These are phyloP conservation scores for Grus americana DNA, from an alignment of 2,113 vertebrate genomes.

Conservation along the genomic window DNA sequence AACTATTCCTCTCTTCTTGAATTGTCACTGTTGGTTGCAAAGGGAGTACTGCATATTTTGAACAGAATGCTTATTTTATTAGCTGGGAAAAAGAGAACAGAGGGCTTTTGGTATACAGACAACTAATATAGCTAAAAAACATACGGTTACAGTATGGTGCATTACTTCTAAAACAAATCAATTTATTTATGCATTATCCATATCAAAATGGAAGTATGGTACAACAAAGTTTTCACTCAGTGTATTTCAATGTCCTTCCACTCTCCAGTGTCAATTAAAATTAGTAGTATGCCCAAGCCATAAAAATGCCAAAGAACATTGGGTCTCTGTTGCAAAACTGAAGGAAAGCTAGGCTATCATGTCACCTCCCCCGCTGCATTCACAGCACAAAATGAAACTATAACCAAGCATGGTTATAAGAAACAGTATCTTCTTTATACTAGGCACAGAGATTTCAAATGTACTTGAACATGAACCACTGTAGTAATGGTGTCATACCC, in stretches of 20 bases:
- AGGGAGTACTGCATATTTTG: neutral
- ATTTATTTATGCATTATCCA: neutral
- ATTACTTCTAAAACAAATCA: neutral
- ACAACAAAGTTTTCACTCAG: neutral
- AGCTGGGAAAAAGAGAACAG: neutral
- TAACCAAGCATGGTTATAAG: neutral
- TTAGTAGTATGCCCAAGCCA: neutral
- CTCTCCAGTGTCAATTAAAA: neutral
- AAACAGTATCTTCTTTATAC: neutral
- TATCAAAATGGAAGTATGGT: neutral
- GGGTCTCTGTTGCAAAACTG: neutral
- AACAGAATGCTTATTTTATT: neutral
- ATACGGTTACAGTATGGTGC: neutral
- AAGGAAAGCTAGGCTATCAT: neutral
- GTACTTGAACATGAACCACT: neutral
- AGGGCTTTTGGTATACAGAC: neutral
- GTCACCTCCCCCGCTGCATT: neutral
- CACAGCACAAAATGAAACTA: neutral
- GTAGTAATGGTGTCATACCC: neutral
- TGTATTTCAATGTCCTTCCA: neutral
- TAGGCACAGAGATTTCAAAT: neutral
- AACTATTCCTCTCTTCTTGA: neutral
- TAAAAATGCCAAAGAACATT: neutral
- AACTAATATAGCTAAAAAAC: neutral
- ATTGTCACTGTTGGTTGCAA: neutral